Evolutionary conservation across 2,113 vertebrate genomes (phyloP).

Genomic region (Serinus canaria): DNA sequence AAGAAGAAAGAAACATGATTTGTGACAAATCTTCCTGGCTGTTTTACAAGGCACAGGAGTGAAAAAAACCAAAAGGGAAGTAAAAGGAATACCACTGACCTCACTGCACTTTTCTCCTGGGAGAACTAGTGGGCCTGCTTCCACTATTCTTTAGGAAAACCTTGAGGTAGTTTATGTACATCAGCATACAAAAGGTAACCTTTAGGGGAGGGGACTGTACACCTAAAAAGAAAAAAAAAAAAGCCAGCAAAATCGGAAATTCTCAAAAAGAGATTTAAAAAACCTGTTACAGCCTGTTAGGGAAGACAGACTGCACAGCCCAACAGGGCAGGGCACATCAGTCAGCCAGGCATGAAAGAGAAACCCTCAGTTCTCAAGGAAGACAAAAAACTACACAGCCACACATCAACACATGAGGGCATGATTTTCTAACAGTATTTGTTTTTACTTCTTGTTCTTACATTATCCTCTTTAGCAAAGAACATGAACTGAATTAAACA

Average conservation of each 20-base stretch:
- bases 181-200: neutral
- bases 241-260: neutral
- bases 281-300: neutral
- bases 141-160: slow-evolving; percentile 44
- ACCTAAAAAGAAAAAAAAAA: neutral
- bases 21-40: neutral
- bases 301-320: neutral
- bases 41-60: neutral
- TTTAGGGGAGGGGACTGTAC: neutral
- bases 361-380: neutral
- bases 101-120: slow-evolving; percentile 18
- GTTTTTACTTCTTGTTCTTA: neutral
- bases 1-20: neutral
- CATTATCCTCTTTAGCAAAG: neutral
- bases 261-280: neutral
- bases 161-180: neutral
- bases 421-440: neutral
- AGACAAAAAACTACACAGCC: neutral
- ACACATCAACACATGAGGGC: fast-evolving
- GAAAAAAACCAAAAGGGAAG: slow-evolving; percentile 4
- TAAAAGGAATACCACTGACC: neutral
- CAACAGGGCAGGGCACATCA: neutral
- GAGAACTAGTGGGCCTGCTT: slow-evolving; percentile 20
- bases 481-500: neutral
- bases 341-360: neutral